phyloP scores from a whole-genome alignment of 2,888 invertebrate genomes.

The Sarcophaga rosellei region DNA sequence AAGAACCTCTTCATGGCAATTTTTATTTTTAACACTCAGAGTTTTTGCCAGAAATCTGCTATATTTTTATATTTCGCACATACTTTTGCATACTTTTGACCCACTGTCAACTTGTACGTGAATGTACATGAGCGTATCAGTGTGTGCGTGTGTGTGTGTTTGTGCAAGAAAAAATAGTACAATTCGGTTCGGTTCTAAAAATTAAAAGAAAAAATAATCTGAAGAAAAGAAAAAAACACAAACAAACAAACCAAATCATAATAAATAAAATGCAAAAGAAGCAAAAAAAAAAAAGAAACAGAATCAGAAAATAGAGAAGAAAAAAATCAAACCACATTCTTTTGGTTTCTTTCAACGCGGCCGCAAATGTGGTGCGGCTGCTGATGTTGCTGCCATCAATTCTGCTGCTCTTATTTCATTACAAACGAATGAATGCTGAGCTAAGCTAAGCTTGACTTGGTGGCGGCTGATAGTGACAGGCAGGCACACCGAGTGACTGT shows the following conservation, averaged over 20 bases:
- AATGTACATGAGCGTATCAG: neutral
- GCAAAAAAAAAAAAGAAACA: neutral
- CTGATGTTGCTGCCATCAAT: constrained; percentile 32
- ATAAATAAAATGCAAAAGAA: constrained; percentile 43
- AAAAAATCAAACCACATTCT: constrained; percentile 58
- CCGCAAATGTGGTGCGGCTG: constrained; percentile 32
- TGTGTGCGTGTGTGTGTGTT: neutral
- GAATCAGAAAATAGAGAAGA: no score
- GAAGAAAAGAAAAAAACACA: neutral
- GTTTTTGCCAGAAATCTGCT: no score
- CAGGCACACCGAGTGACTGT: neutral
- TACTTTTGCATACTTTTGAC: neutral
- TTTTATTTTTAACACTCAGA: no score
- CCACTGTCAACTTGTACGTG: constrained; percentile 20
- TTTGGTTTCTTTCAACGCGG: constrained; percentile 53
- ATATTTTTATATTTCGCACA: no score
- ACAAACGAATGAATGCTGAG: neutral
- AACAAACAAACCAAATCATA: constrained; percentile 7
- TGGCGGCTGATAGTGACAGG: constrained; percentile 1
- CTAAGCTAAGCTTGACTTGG: neutral
- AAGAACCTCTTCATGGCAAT: no score
- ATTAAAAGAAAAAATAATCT: neutral
- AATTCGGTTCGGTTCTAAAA: constrained; percentile 49
- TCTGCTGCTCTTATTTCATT: constrained; percentile 35
- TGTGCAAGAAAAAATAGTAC: constrained; percentile 23